Percentiles rank a stretch among this genome's conserved stretches.
Conservation (phyloP, 2,113 vertebrate species). For the Festucalex cinctus region DNA sequence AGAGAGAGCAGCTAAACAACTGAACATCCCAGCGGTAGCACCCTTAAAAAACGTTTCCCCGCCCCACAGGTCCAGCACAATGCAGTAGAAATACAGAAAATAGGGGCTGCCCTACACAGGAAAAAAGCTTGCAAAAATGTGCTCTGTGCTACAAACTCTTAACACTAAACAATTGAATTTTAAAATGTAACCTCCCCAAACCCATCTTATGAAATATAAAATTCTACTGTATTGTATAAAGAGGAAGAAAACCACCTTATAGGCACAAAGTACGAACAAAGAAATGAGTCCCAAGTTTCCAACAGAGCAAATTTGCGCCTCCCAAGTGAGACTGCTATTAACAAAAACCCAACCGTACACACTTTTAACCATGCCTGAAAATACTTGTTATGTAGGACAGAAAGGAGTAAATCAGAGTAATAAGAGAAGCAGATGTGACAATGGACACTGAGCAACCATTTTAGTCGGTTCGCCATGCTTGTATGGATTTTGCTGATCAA, state of each 20-base stretch:
- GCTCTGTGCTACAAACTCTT: not conserved
- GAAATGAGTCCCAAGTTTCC: too few species aligned
- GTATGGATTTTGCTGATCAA: conserved; percentile 33
- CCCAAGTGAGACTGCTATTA: too few species aligned
- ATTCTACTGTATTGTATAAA: not conserved
- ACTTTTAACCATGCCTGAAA: too few species aligned
- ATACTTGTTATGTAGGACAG: not conserved
- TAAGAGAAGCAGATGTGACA: conserved; percentile 5
- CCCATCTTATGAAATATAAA: not conserved
- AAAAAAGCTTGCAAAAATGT: not conserved
- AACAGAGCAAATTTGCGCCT: too few species aligned
- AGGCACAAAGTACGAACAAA: too few species aligned
- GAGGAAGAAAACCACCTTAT: not conserved
- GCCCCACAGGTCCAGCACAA: not conserved
- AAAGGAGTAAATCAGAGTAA: not conserved
- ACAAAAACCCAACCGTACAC: too few species aligned
- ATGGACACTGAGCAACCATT: conserved; percentile 34
- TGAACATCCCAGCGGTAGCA: not conserved
- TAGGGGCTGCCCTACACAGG: not conserved
- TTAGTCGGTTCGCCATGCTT: conserved; percentile 29
- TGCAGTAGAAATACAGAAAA: not conserved
- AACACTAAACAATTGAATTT: not conserved
- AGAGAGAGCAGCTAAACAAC: too few species aligned
- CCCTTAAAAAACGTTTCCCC: not conserved
- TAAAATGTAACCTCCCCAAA: not conserved